Evolutionary conservation across 2,797 vertebrate genomes (phyloP).

Genomic region (Cheirogaleus major): DNA sequence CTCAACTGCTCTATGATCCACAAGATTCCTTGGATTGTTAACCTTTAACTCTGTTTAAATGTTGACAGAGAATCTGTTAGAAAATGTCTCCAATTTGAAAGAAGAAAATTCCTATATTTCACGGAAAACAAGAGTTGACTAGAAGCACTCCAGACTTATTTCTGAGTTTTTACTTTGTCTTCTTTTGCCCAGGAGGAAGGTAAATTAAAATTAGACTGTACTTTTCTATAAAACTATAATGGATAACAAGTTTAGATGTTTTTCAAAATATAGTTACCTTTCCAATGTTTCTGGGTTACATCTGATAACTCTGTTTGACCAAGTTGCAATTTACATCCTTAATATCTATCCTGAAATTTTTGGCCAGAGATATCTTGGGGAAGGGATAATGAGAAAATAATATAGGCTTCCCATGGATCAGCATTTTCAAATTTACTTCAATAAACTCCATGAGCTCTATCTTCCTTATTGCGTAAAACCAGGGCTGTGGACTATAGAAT

Average conservation of each 20-base stretch:
- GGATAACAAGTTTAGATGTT: conserved; percentile 24
- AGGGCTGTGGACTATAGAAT: neutral
- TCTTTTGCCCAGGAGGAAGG: neutral
- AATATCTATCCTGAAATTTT: conserved; percentile 32
- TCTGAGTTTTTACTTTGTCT: conserved; percentile 40
- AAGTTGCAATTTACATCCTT: conserved; percentile 44
- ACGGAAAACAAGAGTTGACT: neutral
- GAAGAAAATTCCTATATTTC: conserved; percentile 36
- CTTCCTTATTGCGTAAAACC: conserved; percentile 58
- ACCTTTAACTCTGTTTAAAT: conserved; percentile 26
- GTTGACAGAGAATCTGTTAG: neutral
- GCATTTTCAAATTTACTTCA: conserved; percentile 65
- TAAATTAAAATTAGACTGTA: conserved; percentile 40
- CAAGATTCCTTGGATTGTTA: conserved; percentile 4
- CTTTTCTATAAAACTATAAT: conserved; percentile 2
- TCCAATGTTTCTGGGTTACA: conserved; percentile 29
- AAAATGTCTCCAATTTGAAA: conserved; percentile 38
- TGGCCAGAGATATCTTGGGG: conserved; percentile 1
- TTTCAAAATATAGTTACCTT: neutral
- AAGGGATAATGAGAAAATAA: conserved; percentile 56
- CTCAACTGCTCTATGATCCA: neutral
- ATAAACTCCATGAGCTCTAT: conserved; percentile 44
- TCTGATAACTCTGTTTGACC: conserved; percentile 17
- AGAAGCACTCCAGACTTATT: neutral
- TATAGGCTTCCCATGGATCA: conserved; percentile 19